Evolutionary conservation across 2,113 vertebrate species (phyloP).

Genomic region (Oncorhynchus nerka): DNA sequence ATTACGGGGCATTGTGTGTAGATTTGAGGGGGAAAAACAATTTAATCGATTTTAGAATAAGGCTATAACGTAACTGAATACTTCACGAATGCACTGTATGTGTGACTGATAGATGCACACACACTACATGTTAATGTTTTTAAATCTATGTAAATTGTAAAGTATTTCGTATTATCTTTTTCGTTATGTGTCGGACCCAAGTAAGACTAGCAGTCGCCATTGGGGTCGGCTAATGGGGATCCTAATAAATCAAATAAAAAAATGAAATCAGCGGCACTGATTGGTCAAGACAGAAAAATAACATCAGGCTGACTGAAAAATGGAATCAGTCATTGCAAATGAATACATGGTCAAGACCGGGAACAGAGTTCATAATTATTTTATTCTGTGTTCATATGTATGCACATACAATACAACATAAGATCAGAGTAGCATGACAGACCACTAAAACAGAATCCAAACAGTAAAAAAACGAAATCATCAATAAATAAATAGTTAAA

Average conservation of each 20-base stretch:
- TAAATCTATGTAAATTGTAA: too few species aligned
- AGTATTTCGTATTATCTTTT: too few species aligned
- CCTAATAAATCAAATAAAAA: neutral
- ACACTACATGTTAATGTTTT: too few species aligned
- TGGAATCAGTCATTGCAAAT: neutral
- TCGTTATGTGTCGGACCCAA: too few species aligned
- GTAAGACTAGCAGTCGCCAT: too few species aligned
- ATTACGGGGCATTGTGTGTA: too few species aligned
- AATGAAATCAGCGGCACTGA: neutral
- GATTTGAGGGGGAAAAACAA: too few species aligned
- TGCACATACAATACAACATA: slow-evolving; percentile 62
- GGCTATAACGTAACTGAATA: too few species aligned
- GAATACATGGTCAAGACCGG: neutral
- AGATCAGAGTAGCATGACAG: slow-evolving; percentile 54
- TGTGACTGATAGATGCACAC: too few species aligned
- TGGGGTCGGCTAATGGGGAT: too few species aligned
- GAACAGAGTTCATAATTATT: slow-evolving; percentile 34
- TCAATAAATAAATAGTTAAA: slow-evolving; percentile 46
- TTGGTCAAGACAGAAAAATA: neutral
- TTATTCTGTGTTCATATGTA: slow-evolving; percentile 58
- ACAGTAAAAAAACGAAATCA: slow-evolving; percentile 43
- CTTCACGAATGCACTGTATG: too few species aligned
- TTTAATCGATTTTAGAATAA: too few species aligned
- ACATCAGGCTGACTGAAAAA: neutral
- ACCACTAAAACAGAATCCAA: slow-evolving; percentile 57